Evolutionary conservation across 2,113 vertebrate species (phyloP).

Genomic region (Eretmochelys imbricata): DNA sequence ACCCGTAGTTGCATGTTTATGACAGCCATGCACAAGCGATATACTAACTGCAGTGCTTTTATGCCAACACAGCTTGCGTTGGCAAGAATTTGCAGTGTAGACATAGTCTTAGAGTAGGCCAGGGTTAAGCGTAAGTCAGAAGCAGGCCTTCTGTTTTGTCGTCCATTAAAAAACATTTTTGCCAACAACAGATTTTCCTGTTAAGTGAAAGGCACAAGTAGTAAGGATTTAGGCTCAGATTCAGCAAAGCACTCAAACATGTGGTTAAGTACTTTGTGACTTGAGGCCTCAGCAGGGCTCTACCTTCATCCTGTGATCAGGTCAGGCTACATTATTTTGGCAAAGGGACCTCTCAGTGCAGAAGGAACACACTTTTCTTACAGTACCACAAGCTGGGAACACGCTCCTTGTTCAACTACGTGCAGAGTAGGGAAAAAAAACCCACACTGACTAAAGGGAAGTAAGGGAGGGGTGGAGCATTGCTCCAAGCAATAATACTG

Average conservation of each 20-base stretch:
- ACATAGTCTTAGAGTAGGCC: neutral
- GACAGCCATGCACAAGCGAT: neutral
- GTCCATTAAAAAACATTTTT: neutral
- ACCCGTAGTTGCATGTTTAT: too few relatives aligned
- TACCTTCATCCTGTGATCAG: neutral
- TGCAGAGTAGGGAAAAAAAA: neutral
- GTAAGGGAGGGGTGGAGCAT: neutral
- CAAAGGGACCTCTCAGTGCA: neutral
- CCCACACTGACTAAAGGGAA: neutral
- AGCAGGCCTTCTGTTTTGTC: neutral
- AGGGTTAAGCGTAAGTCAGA: neutral
- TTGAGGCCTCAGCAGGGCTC: accelerated
- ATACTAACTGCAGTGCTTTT: neutral
- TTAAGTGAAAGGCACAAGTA: neutral
- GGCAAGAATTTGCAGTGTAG: neutral
- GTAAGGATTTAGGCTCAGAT: neutral
- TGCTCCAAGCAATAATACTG: neutral
- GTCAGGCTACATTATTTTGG: neutral
- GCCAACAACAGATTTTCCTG: neutral
- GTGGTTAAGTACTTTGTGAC: neutral
- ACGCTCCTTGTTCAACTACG: neutral
- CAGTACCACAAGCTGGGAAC: neutral
- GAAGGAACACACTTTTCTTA: neutral
- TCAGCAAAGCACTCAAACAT: neutral
- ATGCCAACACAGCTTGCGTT: neutral